A percentile compares a stretch with the other conserved stretches of the same genome.
Conservation (phyloP, 2,888 invertebrate species). For the Lepetodrilus schrolli region DNA sequence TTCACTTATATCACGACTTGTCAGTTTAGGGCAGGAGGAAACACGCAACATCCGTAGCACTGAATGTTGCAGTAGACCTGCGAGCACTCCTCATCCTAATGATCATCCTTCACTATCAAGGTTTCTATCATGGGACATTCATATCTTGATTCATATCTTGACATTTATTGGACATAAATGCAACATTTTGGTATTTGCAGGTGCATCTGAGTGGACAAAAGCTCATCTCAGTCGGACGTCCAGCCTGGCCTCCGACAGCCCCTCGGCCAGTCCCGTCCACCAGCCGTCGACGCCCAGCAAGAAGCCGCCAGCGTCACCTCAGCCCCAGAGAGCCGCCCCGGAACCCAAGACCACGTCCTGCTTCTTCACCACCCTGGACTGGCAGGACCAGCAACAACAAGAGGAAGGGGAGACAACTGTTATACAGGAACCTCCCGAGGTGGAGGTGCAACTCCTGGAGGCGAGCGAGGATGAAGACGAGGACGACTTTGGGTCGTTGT, state of each 20-base stretch:
- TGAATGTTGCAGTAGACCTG: too few species aligned
- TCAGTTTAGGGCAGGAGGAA: too few species aligned
- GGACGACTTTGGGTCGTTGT: conserved; percentile 62
- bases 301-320: not conserved
- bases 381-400: conserved; percentile 45
- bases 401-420: conserved; percentile 15
- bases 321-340: not conserved
- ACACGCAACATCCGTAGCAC: too few species aligned
- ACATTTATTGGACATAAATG: too few species aligned
- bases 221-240: conserved; percentile 56
- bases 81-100: too few species aligned
- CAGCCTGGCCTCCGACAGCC: conserved; percentile 55
- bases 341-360: conserved; percentile 32
- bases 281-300: conserved; percentile 17
- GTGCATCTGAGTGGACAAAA: conserved; percentile 65
- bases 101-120: too few species aligned
- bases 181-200: too few species aligned
- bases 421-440: conserved; percentile 40
- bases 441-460: conserved; percentile 48
- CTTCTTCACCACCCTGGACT: conserved; percentile 63
- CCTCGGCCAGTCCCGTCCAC: conserved; percentile 52
- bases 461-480: conserved; percentile 61
- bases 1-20: too few species aligned
- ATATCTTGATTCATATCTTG: too few species aligned
- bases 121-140: too few species aligned